Conservation (phyloP, 2,113 vertebrate genomes). For the Ptychochromis oligacanthus region DNA sequence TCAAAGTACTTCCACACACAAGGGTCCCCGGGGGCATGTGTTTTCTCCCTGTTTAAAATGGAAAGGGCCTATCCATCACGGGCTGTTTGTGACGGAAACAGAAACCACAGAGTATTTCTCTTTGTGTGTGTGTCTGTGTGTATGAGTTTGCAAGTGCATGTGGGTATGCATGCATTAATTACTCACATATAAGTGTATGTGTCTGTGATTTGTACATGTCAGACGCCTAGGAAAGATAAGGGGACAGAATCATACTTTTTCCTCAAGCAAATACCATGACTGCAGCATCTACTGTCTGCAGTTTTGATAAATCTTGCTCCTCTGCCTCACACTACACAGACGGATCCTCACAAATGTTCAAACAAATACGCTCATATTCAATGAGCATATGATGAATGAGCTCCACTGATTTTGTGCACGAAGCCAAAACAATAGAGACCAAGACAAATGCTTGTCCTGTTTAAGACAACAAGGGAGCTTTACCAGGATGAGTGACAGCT, state of each 20-base stretch:
- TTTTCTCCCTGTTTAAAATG: constrained; percentile 75
- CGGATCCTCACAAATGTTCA: constrained; percentile 59
- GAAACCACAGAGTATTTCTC: constrained; percentile 55
- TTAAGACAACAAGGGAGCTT: constrained; percentile 49
- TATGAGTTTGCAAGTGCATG: not conserved
- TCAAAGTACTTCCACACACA: constrained; percentile 78
- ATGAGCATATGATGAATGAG: constrained; percentile 70
- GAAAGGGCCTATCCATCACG: constrained; percentile 74
- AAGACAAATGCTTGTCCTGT: constrained; percentile 64
- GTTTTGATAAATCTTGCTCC: constrained; percentile 63
- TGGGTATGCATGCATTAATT: constrained; percentile 37
- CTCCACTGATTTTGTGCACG: constrained; percentile 62
- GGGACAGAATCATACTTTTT: constrained; percentile 57
- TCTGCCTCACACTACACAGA: constrained; percentile 26
- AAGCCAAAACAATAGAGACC: constrained; percentile 66
- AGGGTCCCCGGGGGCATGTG: constrained; percentile 69
- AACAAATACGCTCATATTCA: constrained; percentile 68
- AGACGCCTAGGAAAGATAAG: constrained; percentile 48
- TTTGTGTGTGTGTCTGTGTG: not conserved
- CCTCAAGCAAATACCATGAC: constrained; percentile 52
- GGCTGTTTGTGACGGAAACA: constrained; percentile 73
- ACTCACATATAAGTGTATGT: constrained; percentile 2
- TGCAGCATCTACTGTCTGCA: constrained; percentile 36
- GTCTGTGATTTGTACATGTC: constrained; percentile 55
- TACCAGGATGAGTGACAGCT: not conserved